Evolutionary conservation across 2,888 invertebrate genomes (phyloP), one percentile per base, ranked within the genome.

Genomic region (Agrochola litura): DNA sequence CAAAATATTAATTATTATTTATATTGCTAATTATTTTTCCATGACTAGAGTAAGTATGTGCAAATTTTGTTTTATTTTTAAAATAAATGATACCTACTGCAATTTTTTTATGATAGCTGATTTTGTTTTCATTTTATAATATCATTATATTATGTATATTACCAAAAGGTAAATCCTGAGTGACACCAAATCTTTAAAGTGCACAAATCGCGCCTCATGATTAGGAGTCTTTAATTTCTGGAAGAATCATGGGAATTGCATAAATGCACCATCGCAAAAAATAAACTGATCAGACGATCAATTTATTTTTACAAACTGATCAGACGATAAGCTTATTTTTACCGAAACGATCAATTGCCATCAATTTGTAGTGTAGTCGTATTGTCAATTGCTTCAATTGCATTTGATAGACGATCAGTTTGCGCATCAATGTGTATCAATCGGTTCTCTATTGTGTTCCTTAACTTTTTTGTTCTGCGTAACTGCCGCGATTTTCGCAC

Each of bases 41-140:
- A 60, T 70, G 52, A 56, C 77, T 69, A 82, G 58, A 81, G 88
- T 88, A 82, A 88, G 88, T 88, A 80, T 30, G 43, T 12, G 19
- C 52, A 76, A 60, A 80, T 58, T 73, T 56, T 52, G 14, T 46
- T 73, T 54, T 66, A 49, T 79, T 75, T 75, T 67, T 43, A 41
- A n/a, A 61, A 68, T 68, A 61, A 70, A 75, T 46, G 46, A 30
- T 78, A 43, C n/a, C n/a, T n/a, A n/a, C 66, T 75, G 63, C 49
- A 61, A 37, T 65, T 74, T 85, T 54, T 60, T 61, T 9, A 52
- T 54, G n/a, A 63, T 30, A 64, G 43, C 14, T n/a, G 8, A n/a
- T 46, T 41, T 25, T 43, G 5, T 58, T 63, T 67, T 70, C 68
- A 43, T 52, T 77, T 41, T 14, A 52, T 30, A 56, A 14, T 25